Percentiles rank a stretch among this genome's conserved stretches.
Conservation (phyloP, 2,113 vertebrate species). For the Malurus alboscapulatus region DNA sequence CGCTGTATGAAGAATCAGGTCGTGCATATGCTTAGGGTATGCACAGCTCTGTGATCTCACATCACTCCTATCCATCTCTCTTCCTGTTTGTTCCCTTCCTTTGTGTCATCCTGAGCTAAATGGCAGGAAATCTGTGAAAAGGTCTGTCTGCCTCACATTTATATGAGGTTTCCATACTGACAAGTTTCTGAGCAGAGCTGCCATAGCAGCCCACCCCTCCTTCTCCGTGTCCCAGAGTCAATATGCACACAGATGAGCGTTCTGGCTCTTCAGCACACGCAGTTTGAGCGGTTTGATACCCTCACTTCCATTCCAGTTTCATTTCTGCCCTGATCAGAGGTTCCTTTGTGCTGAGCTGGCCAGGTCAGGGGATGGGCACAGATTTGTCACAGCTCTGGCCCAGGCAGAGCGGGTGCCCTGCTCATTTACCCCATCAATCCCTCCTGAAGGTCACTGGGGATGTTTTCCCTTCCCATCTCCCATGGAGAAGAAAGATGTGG, state of each 20-base stretch:
- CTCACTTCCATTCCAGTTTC: neutral
- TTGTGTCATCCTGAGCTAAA: neutral
- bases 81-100: neutral
- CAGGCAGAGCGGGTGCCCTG: neutral
- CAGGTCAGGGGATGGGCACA: neutral
- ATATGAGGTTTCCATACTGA: neutral
- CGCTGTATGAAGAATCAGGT: slow-evolving; percentile 28
- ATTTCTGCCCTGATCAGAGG: neutral
- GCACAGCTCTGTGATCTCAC: slow-evolving; percentile 15
- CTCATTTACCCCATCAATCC: neutral
- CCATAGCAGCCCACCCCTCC: neutral
- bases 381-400: neutral
- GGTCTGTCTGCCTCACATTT: neutral
- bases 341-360: neutral
- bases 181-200: neutral
- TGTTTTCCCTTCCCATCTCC: neutral
- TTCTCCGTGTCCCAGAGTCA: neutral
- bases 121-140: slow-evolving; percentile 20
- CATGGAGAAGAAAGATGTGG: neutral
- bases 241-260: neutral
- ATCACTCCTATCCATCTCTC: neutral
- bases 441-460: neutral
- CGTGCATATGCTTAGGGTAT: neutral
- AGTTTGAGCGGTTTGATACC: neutral
- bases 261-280: neutral